Percentiles rank a stretch among this genome's conserved stretches.
These are phyloP conservation scores for Hoplodrina blanda DNA, from an alignment of 2,888 invertebrate genomes.

Conservation along the genomic window DNA sequence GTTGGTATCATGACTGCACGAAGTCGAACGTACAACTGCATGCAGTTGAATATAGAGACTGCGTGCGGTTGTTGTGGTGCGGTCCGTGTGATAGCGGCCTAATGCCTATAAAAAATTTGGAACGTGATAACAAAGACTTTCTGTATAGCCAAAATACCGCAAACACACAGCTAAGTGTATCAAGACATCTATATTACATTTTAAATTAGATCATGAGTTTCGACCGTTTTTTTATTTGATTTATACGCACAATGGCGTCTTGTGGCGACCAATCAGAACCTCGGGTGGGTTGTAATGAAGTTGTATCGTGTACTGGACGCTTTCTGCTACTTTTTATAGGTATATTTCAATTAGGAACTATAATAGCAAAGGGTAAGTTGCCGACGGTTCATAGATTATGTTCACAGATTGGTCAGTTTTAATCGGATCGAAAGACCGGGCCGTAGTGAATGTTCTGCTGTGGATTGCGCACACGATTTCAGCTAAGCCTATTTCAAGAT, in stretches of 20 bases:
- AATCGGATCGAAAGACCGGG: not conserved
- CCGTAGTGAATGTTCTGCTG: no score
- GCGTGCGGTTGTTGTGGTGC: no score
- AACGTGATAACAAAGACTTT: no score
- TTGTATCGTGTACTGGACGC: conserved; percentile 70
- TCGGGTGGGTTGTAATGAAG: conserved; percentile 75
- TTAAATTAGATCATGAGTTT: conserved; percentile 80
- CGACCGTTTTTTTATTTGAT: conserved; percentile 70
- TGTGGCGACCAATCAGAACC: conserved; percentile 72
- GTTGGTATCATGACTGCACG: no score
- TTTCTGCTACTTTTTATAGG: conserved; percentile 75
- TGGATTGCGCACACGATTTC: no score
- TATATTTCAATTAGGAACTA: conserved; percentile 80
- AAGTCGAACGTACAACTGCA: no score
- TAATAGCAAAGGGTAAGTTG: conserved; percentile 79
- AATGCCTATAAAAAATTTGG: no score
- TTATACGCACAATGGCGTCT: conserved; percentile 74
- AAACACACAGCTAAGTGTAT: conserved; percentile 56
- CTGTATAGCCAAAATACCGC: conserved; percentile 9
- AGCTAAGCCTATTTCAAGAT: no score
- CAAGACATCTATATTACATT: conserved; percentile 74
- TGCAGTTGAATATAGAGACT: no score
- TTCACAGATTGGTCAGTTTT: conserved; percentile 27
- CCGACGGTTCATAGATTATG: conserved; percentile 71
- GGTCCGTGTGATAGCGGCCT: no score